Conservation (phyloP, 2,113 vertebrate genomes). For the Peromyscus maniculatus region DNA sequence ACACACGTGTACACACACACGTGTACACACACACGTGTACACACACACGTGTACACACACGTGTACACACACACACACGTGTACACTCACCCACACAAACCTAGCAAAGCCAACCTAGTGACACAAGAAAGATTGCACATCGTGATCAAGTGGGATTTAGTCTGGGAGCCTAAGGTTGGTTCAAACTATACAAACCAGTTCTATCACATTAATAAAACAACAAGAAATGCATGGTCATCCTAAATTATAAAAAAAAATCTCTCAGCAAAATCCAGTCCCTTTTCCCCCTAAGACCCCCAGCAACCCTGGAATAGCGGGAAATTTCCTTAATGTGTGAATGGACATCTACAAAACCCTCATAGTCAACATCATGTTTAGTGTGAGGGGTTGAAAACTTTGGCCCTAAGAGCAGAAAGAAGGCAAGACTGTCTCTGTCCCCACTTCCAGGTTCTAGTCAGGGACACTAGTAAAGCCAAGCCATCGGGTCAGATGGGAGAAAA, state of each 20-base stretch:
- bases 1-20: not conserved
- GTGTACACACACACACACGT: too few relatives aligned
- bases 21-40: too few relatives aligned
- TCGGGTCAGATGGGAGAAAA: slow-evolving; percentile 1
- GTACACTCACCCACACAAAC: not conserved
- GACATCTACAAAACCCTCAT: not conserved
- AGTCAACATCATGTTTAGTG: not conserved
- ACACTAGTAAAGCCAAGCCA: not conserved
- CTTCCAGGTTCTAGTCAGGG: not conserved
- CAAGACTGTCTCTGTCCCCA: not conserved
- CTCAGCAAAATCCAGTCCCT: not conserved
- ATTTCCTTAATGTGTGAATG: not conserved
- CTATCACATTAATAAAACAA: not conserved
- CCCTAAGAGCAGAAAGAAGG: not conserved
- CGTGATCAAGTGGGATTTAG: not conserved
- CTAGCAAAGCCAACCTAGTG: not conserved
- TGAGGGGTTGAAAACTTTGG: not conserved
- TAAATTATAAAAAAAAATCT: not conserved
- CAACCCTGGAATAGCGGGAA: not conserved
- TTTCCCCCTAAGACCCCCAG: slow-evolving; percentile 4
- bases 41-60: not conserved
- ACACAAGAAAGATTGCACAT: not conserved
- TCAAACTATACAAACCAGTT: not conserved
- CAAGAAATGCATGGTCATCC: not conserved
- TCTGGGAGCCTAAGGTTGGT: not conserved